Conservation (phyloP, 2,888 invertebrate genomes). For the Drosophila subquinaria region DNA sequence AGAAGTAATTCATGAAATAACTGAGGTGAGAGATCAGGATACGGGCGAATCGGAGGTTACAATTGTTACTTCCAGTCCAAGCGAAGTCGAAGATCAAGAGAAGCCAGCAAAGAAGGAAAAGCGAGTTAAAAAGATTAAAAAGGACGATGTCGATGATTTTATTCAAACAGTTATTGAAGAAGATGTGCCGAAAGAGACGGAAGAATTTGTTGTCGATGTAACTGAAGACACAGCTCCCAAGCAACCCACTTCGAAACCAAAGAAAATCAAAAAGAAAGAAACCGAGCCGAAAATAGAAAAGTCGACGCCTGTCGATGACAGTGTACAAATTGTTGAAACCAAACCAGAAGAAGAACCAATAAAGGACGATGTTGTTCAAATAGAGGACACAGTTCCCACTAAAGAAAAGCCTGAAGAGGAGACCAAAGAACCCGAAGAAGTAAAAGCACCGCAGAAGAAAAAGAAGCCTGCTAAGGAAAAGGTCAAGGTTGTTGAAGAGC, state of each 20-base stretch:
- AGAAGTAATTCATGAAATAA: slow-evolving; percentile 85
- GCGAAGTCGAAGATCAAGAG: slow-evolving; percentile 40
- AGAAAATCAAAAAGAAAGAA: slow-evolving; percentile 67
- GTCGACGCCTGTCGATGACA: slow-evolving; percentile 32
- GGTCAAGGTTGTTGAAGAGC: slow-evolving; percentile 85
- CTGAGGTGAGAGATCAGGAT: slow-evolving; percentile 85
- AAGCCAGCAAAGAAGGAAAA: slow-evolving; percentile 64
- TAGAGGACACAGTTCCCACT: slow-evolving; percentile 69
- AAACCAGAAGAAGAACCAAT: slow-evolving; percentile 32
- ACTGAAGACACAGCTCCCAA: slow-evolving; percentile 68
- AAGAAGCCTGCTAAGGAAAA: slow-evolving; percentile 72
- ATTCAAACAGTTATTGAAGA: slow-evolving; percentile 77
- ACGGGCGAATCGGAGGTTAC: slow-evolving; percentile 84
- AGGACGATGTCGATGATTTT: slow-evolving; percentile 78
- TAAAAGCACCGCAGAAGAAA: slow-evolving; percentile 39
- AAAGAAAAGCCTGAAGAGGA: slow-evolving; percentile 45
- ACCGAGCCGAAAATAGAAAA: slow-evolving; percentile 32
- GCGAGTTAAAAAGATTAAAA: slow-evolving; percentile 73
- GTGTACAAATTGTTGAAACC: slow-evolving; percentile 69
- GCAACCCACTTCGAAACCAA: slow-evolving; percentile 63
- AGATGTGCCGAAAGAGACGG: slow-evolving; percentile 79
- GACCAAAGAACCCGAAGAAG: slow-evolving; percentile 36
- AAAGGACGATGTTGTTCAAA: slow-evolving; percentile 34
- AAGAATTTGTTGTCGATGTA: slow-evolving; percentile 37
- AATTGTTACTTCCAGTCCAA: slow-evolving; percentile 67